A percentile compares a stretch with the other conserved stretches of the same genome.
These are phyloP conservation scores for Cetoscarus ocellatus DNA, from an alignment of 2,797 vertebrate species.

Conservation along the genomic window DNA sequence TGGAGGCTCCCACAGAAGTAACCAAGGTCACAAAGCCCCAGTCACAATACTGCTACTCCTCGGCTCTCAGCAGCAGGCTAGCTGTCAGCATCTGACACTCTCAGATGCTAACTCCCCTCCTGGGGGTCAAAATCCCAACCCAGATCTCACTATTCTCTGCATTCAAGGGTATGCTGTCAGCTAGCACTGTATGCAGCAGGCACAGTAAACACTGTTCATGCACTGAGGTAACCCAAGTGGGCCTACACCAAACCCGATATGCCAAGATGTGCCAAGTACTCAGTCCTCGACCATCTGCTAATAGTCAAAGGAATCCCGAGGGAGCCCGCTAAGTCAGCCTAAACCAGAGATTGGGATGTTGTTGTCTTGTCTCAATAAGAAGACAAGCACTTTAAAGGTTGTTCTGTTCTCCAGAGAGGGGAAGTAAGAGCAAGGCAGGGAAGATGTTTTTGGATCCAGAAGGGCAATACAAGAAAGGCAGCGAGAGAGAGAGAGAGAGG, in stretches of 20 bases:
- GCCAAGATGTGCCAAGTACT: constrained; percentile 41
- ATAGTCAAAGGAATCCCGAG: constrained; percentile 46
- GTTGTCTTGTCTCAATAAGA: constrained; percentile 58
- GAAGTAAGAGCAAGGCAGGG: constrained; percentile 29
- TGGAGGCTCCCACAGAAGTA: constrained; percentile 64
- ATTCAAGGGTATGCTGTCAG: constrained; percentile 53
- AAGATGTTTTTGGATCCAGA: constrained; percentile 36
- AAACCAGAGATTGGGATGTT: constrained; percentile 54
- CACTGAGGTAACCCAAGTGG: constrained; percentile 30
- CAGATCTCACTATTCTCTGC: constrained; percentile 28
- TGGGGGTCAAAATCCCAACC: constrained; percentile 53
- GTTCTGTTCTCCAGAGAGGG: constrained; percentile 38
- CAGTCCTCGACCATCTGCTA: constrained; percentile 54
- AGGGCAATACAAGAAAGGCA: constrained; percentile 21
- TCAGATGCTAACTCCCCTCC: constrained; percentile 59
- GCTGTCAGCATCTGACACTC: constrained; percentile 76
- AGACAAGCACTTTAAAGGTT: constrained; percentile 62
- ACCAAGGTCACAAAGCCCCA: constrained; percentile 78
- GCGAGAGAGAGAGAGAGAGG: constrained; percentile 1
- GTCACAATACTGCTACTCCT: constrained; percentile 54
- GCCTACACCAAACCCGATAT: constrained; percentile 30
- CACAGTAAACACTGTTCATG: constrained; percentile 33
- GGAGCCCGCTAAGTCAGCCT: constrained; percentile 41
- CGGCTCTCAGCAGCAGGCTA: constrained; percentile 64
- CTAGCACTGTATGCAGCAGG: constrained; percentile 17